Base-by-base conservation (phyloP, 2,888 invertebrate genomes). In the Prosopocoilus inquinatus region DNA sequence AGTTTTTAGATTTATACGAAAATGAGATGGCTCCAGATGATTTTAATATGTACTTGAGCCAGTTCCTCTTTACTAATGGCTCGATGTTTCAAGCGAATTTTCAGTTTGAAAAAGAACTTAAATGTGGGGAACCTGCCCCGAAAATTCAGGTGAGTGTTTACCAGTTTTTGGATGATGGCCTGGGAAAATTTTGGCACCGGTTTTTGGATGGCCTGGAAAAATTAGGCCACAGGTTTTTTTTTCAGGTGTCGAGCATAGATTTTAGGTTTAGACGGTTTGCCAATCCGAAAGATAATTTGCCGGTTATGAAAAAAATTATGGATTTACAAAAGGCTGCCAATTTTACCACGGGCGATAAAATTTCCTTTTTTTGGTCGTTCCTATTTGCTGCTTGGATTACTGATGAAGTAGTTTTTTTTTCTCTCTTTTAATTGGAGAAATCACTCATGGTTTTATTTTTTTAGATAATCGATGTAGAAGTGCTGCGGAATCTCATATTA, bases 311-410 rank as follows among this genome's bases (percentile, higher is more conserved):
- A 67, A 70, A 76, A 55, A 78, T 85, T 0, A 84, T 84, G 70
- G 60, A 76, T 50, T 70, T 88, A 12, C 81, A 85, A 0, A 79
- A 80, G 56, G 74, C 79, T 7, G 75, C 82, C 0, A 81, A 84
- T 67, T 82, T 90, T 55, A 80, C 82, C 3, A 79, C 82, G 3
- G 84, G 84, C 1, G 82, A 85, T 63, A 81, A 81, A 32, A 85
- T 84, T 73, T 81, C 83, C 2, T 86, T 85, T 47, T 83, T 85
- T 1, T 90, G 89, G 89, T 85, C 87, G 8, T 3, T 53, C 1
- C 81, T 82, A 49, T 90, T 89, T 68, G 86, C 84, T 7, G 83
- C 85, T 61, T 90, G 90, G 90, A 85, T 86, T 39, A 89, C 89
- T 0, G 90, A 90, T 70, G 90, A 90, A 77, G 82, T 87, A 67